phyloP scores from a whole-genome alignment of 2,888 invertebrate species.

The Cancer borealis region DNA sequence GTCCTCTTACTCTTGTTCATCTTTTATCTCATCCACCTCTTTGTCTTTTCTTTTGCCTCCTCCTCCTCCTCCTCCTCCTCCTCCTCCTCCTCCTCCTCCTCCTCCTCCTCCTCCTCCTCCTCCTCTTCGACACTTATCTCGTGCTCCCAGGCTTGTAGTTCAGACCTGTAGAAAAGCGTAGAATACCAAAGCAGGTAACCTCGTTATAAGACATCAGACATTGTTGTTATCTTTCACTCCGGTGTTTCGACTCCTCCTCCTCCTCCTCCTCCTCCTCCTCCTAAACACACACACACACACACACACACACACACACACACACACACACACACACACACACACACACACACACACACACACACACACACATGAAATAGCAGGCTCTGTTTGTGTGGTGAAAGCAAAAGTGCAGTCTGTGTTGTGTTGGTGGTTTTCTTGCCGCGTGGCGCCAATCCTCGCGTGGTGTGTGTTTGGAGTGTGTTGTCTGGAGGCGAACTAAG shows the following conservation, averaged over 20 bases:
- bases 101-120: background rate
- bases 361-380: background rate
- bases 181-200: slow-evolving; percentile 3
- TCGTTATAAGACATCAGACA: background rate
- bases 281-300: background rate
- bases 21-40: background rate
- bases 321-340: background rate
- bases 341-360: background rate
- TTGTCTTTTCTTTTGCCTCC: background rate
- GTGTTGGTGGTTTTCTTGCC: background rate
- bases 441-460: background rate
- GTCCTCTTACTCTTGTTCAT: background rate
- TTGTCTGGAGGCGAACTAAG: background rate
- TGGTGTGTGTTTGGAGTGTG: background rate
- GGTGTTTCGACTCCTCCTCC: background rate
- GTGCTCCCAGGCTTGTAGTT: slow-evolving; percentile 20
- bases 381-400: background rate
- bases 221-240: background rate
- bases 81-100: slow-evolving; percentile 8
- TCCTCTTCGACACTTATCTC: background rate
- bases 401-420: background rate
- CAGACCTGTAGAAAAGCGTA: background rate
- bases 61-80: slow-evolving; percentile 8
- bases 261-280: slow-evolving; percentile 7
- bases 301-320: background rate